Evolutionary conservation across 2,888 invertebrate species (phyloP), one percentile per base, ranked within the genome.

Genomic region (Sericinus montela): DNA sequence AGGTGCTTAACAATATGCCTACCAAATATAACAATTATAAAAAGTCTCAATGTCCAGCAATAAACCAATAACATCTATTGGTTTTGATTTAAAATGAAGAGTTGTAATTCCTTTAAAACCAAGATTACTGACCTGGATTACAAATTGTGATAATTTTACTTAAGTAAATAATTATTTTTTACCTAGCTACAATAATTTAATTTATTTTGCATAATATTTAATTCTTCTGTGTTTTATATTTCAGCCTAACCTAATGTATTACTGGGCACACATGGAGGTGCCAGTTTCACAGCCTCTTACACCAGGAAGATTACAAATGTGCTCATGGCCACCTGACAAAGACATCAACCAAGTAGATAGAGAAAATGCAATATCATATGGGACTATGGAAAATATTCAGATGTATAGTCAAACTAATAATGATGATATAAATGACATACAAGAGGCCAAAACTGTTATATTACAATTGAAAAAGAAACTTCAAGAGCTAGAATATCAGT

Each of bases 191-290:
- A n/a, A n/a, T n/a, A n/a, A n/a, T n/a, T n/a, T n/a, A n/a, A n/a
- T 45, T 38, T 23, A 9, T 28, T 30, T 28, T 14, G 45, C 9
- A 3, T n/a, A n/a, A n/a, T n/a, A n/a, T n/a, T n/a, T n/a, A n/a
- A n/a, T n/a, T n/a, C n/a, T n/a, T n/a, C n/a, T n/a, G n/a, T n/a
- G n/a, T 32, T 45, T 45, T 15, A 16, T 36, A 25, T 36, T 47
- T 44, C 82, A 97, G 97, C 94, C 95, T 51, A 95, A 94, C 80
- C 91, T 95, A 69, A 96, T 96, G 94, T 97, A 97, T 83, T 95
- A 94, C 75, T 97, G 97, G 97, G 92, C 95, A 16, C 94, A 95
- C 73, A 94, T 94, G 56, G 95, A 95, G 78, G 82, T 90, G 40
- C 91, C 93, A 46, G 85, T 91, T 30, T 86, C 91, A 40, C 90